phyloP scores from a whole-genome alignment of 2,797 vertebrate genomes.

The Paratrypauchen microcephalus region DNA sequence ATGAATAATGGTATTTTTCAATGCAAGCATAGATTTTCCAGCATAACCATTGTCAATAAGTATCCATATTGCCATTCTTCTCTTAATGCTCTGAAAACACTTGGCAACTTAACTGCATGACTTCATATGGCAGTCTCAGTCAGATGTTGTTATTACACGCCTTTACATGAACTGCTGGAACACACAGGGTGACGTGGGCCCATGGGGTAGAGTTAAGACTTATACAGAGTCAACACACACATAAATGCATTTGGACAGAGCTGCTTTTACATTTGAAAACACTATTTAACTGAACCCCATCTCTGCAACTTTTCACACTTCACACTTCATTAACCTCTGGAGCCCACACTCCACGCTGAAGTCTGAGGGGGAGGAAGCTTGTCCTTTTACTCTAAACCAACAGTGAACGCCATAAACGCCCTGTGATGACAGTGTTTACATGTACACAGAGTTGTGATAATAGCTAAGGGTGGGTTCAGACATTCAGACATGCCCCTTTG shows the following conservation, averaged over 20 bases:
- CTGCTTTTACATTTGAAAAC: conserved; percentile 89
- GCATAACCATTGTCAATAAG: not conserved
- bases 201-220: conserved; percentile 72
- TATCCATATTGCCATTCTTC: conserved; percentile 8
- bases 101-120: conserved; percentile 40
- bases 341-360: conserved; percentile 88
- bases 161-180: conserved; percentile 53
- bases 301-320: conserved; percentile 98
- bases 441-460: conserved; percentile 59
- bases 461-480: conserved; percentile 50
- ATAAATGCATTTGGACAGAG: conserved; percentile 80
- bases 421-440: conserved; percentile 67
- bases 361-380: conserved; percentile 71
- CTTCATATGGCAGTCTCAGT: conserved; percentile 42
- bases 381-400: conserved; percentile 79
- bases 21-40: conserved; percentile 4
- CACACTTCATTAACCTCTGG: conserved; percentile 94
- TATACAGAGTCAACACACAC: conserved; percentile 73
- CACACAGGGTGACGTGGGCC: conserved; percentile 52
- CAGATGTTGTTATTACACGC: conserved; percentile 47
- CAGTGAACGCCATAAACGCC: conserved; percentile 65
- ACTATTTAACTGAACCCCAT: conserved; percentile 85
- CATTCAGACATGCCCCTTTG: conserved; percentile 41
- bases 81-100: conserved; percentile 37
- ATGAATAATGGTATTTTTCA: not conserved